phyloP scores from a whole-genome alignment of 2,113 vertebrate species.

The Gorsachius goisagi region DNA sequence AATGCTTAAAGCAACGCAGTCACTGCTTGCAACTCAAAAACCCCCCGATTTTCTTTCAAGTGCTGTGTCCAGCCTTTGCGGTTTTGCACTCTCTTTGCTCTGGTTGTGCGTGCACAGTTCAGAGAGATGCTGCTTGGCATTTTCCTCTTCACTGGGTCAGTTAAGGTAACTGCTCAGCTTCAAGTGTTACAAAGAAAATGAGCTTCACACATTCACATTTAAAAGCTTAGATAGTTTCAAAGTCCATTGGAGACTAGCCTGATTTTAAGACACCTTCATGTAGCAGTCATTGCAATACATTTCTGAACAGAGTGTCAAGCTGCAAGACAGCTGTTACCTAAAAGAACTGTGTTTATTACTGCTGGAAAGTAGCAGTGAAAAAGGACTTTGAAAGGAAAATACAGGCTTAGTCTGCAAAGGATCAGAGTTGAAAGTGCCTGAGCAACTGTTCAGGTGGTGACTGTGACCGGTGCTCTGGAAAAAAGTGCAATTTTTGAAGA shows the following conservation, averaged over 20 bases:
- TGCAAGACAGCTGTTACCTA: constrained; percentile 1
- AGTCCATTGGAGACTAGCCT: neutral
- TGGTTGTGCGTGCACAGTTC: neutral
- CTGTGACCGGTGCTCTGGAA: neutral
- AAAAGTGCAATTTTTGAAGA: neutral
- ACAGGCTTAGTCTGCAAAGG: neutral
- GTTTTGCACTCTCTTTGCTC: neutral
- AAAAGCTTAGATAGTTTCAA: neutral
- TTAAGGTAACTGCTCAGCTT: neutral
- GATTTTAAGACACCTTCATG: neutral
- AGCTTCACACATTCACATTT: neutral
- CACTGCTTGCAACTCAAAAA: neutral
- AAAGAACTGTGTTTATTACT: constrained; percentile 24
- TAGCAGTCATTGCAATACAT: neutral
- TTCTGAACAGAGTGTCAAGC: neutral
- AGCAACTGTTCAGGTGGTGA: neutral
- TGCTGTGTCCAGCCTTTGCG: neutral
- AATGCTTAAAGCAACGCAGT: neutral
- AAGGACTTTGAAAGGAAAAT: neutral
- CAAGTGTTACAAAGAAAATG: neutral
- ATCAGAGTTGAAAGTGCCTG: neutral
- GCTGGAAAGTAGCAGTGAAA: neutral
- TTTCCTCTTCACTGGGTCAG: neutral
- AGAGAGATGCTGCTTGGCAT: neutral
- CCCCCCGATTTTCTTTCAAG: neutral